phyloP scores from a whole-genome alignment of 2,888 invertebrate genomes.

The Thymelicus lineola region DNA sequence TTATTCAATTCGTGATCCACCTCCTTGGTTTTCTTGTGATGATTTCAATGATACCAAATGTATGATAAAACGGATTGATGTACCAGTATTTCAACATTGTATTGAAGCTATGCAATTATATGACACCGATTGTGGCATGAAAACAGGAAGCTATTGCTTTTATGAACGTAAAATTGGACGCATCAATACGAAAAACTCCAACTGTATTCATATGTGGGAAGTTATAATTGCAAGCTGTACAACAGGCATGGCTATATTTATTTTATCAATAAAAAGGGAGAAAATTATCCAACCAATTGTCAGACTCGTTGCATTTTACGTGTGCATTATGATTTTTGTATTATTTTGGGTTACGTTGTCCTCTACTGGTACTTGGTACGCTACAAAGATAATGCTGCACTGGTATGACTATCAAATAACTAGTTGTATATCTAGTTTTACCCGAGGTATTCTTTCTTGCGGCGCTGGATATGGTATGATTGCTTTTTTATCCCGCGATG shows the following conservation, averaged over 20 bases:
- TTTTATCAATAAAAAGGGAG: conserved; percentile 64
- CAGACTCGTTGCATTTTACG: conserved; percentile 56
- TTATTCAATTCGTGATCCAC: conserved; percentile 62
- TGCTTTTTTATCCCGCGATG: conserved; percentile 62
- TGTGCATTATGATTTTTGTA: conserved; percentile 55
- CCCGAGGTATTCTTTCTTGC: conserved; percentile 58
- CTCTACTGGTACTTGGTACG: conserved; percentile 69
- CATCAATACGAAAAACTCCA: conserved; percentile 53
- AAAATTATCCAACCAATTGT: conserved; percentile 57
- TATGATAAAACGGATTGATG: conserved; percentile 72
- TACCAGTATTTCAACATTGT: conserved; percentile 73
- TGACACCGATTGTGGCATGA: conserved; percentile 69
- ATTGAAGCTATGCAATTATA: conserved; percentile 67
- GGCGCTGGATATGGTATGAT: conserved; percentile 70
- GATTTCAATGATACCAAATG: conserved; percentile 62
- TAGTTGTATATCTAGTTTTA: conserved; percentile 52
- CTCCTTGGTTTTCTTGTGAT: conserved; percentile 72
- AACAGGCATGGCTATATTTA: conserved; percentile 56
- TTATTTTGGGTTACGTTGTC: conserved; percentile 67
- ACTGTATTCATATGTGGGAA: conserved; percentile 64
- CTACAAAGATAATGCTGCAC: conserved; percentile 54
- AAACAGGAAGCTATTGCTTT: conserved; percentile 70
- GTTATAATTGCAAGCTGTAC: conserved; percentile 50
- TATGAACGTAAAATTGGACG: conserved; percentile 68
- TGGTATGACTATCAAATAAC: conserved; percentile 52